A percentile compares a stretch with the other conserved stretches of the same genome.
Conservation (phyloP, 2,113 vertebrate species). For the Prietella phreatophila region DNA sequence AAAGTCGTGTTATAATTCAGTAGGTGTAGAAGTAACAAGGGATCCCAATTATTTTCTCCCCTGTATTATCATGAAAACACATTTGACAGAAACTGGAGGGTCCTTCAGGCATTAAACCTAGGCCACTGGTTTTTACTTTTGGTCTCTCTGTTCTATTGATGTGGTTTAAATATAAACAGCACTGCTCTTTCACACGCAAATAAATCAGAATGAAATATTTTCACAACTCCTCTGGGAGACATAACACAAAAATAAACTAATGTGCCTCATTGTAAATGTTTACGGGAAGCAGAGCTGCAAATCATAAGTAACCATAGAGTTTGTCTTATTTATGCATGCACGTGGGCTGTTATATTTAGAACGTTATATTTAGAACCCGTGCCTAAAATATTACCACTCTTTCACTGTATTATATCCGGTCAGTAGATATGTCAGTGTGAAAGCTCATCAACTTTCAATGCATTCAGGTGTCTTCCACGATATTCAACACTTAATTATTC, state of each 20-base stretch:
- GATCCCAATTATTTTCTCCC: not conserved
- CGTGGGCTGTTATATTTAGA: not conserved
- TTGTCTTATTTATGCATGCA: not conserved
- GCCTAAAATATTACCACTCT: not conserved
- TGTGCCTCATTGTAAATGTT: not conserved
- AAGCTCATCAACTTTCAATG: constrained; percentile 21
- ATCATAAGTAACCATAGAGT: not conserved
- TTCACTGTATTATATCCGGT: not conserved
- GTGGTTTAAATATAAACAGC: constrained; percentile 37
- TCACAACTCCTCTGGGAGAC: not conserved
- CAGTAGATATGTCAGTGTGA: not conserved
- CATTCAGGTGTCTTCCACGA: not conserved
- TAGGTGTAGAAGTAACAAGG: constrained; percentile 14
- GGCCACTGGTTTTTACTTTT: constrained; percentile 27
- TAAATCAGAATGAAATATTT: not conserved
- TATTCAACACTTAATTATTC: not conserved
- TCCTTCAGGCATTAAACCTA: constrained; percentile 37
- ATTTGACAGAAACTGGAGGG: constrained; percentile 38
- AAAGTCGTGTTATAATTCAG: not conserved
- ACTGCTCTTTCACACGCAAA: constrained; percentile 10
- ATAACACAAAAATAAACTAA: not conserved
- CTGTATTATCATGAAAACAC: constrained; percentile 22
- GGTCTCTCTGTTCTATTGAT: not conserved
- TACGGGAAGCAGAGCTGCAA: not conserved
- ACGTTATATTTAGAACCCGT: not conserved